Base-by-base conservation (phyloP, 2,113 vertebrate genomes). In the Pungitius pungitius region DNA sequence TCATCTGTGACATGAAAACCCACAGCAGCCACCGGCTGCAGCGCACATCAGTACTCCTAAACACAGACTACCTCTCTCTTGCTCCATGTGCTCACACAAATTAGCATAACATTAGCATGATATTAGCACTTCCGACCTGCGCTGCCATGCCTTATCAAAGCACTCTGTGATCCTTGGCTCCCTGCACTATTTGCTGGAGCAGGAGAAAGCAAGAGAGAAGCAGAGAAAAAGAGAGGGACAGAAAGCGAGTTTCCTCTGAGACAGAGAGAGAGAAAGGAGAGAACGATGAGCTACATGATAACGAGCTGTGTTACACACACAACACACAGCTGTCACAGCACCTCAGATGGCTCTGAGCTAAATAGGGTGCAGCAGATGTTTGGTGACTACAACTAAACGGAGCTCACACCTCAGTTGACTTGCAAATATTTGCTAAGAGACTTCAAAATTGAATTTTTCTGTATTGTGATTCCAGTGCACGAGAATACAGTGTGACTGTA, bases 351-450 rank as follows among this genome's bases (percentile, higher is more conserved):
- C 26, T 62, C 83, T 49, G 69, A 81, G 81, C 84, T 86, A 91
- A 91, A 91, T 83, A 82, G 79, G 87, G 83, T 83, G 82, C 84
- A 91, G 89, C 89, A 91, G 87, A 91, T 92, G 88, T 91, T 89
- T 86, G 86, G 88, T 85, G 85, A 90, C 89, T 87, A 69, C 79
- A 74, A 62, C 85, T 78, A 75, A 76, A 83, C 82, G 67, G 75
- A 73, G 80, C 84, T 61, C 59, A 43, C 67, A 49, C 71, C 81
- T 76, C 84, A 80, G 88, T 87, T 85, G 87, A 86, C 80, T 88
- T 89, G 91, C 88, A 91, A 91, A 92, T 91, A 91, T 92, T 91
- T 90, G 86, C 84, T 80, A 87, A 85, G 85, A 73, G 85, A 87
- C 85, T 85, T 83, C 77, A 81, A 87, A 89, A 83, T 88, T 87